A percentile compares a stretch with the other conserved stretches of the same genome.
These are phyloP conservation scores for Pyrocoelia pectoralis DNA, from an alignment of 2,888 invertebrate species.

Conservation along the genomic window DNA sequence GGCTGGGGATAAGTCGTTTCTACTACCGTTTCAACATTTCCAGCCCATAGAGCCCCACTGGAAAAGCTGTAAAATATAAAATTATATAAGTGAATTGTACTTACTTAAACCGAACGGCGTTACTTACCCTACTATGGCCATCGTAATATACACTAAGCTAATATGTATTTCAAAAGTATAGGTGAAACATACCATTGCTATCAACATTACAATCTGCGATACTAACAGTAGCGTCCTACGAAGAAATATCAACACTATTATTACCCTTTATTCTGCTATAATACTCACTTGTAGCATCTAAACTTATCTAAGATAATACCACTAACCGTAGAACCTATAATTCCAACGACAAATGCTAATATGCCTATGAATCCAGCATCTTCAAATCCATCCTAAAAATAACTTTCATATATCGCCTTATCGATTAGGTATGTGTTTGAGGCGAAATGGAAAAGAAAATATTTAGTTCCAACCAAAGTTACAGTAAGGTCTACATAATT, in stretches of 20 bases:
- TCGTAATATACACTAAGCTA: not conserved
- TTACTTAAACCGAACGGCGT: not conserved
- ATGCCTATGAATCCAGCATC: not conserved
- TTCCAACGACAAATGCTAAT: not conserved
- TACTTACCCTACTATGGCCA: not conserved
- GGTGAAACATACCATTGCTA: not conserved
- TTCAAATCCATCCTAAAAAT: not conserved
- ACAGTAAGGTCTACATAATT: no score
- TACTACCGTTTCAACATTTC: constrained; percentile 97
- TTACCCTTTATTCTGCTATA: not conserved
- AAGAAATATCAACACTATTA: not conserved
- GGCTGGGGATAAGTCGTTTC: constrained; percentile 97
- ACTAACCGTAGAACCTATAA: not conserved
- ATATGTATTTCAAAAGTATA: not conserved
- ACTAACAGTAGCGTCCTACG: not conserved
- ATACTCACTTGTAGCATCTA: not conserved
- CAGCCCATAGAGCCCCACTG: constrained; percentile 97
- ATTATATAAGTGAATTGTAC: not conserved
- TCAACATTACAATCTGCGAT: not conserved
- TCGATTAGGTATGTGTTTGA: no score
- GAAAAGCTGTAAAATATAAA: constrained; percentile 77
- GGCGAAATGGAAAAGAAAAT: no score
- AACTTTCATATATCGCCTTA: no score
- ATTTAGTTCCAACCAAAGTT: no score
- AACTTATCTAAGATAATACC: constrained; percentile 1